phyloP scores from a whole-genome alignment of 2,797 vertebrate genomes.

The Phyllotis vaccarum region DNA sequence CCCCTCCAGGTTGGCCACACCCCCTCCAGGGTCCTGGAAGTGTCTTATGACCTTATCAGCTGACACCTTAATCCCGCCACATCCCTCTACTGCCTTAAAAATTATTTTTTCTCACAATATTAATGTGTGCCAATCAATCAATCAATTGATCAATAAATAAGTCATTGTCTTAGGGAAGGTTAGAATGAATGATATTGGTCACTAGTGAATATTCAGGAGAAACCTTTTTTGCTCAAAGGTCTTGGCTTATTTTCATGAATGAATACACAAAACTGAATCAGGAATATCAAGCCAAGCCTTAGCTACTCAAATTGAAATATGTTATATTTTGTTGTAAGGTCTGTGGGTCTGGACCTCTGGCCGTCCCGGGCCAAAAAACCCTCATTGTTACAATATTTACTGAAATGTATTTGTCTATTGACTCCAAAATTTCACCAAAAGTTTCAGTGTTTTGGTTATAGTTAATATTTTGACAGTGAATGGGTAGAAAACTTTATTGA shows the following conservation, averaged over 20 bases:
- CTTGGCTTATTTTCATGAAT: not conserved
- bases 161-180: not conserved
- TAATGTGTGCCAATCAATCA: too few species aligned
- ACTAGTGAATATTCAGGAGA: not conserved
- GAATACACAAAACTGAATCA: not conserved
- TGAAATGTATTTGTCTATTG: not conserved
- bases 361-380: too few species aligned
- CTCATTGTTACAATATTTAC: too few species aligned
- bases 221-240: not conserved
- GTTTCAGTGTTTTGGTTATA: not conserved
- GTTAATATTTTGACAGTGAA: not conserved
- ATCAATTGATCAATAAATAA: too few species aligned
- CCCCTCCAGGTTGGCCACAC: too few species aligned
- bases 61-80: too few species aligned
- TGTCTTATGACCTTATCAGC: too few species aligned
- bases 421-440: not conserved
- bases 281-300: not conserved
- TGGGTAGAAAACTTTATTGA: not conserved
- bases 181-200: not conserved
- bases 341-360: too few species aligned
- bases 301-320: not conserved
- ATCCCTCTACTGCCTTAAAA: not conserved
- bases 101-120: not conserved
- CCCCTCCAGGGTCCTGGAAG: too few species aligned
- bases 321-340: too few species aligned